These are phyloP conservation scores for Pollenia labialis DNA, from an alignment of 2,888 invertebrate genomes.

Conservation along the genomic window DNA sequence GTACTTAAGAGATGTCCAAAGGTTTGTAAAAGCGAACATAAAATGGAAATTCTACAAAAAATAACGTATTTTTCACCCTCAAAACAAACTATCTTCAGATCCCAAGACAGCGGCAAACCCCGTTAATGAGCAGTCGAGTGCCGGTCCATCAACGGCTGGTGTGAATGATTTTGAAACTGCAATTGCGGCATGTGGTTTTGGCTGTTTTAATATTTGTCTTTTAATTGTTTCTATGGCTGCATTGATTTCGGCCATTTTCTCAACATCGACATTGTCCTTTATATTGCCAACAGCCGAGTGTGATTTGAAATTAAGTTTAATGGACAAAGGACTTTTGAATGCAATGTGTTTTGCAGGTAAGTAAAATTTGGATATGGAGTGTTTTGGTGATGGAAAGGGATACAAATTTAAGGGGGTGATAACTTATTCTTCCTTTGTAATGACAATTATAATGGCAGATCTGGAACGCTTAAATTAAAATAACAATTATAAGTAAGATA, in stretches of 20 bases:
- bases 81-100: not conserved
- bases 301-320: constrained; percentile 87
- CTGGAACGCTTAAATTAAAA: no score
- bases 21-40: constrained; percentile 9
- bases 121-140: not conserved
- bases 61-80: not conserved
- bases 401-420: no score
- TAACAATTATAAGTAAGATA: no score
- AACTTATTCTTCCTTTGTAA: no score
- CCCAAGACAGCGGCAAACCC: not conserved
- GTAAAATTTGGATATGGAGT: not conserved
- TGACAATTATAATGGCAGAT: no score
- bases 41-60: not conserved
- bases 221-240: constrained; percentile 87
- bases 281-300: constrained; percentile 90
- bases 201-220: constrained; percentile 88
- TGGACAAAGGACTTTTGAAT: constrained; percentile 89
- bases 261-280: constrained; percentile 89
- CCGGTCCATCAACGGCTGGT: no score
- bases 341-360: constrained; percentile 89
- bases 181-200: constrained; percentile 88
- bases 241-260: constrained; percentile 88
- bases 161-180: constrained; percentile 89
- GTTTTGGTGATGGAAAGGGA: not conserved
- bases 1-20: not conserved